A percentile compares a stretch with the other conserved stretches of the same genome.
Conservation (phyloP, 1,140 invertebrate species). For the Plutomurus gul region DNA sequence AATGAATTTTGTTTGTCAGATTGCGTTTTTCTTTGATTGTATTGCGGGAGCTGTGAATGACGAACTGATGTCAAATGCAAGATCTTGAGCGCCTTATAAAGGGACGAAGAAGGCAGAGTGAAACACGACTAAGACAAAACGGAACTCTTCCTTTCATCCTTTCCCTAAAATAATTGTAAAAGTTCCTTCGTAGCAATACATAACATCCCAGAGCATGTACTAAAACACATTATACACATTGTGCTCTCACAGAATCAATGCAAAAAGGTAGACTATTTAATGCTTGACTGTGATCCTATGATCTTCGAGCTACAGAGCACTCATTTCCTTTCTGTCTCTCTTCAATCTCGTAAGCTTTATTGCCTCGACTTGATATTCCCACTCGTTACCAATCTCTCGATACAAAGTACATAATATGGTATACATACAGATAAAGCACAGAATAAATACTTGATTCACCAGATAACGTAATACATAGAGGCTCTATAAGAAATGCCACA, state of each 20-base stretch:
- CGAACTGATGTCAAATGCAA: neutral
- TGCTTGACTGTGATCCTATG: neutral
- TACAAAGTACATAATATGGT: too few species aligned
- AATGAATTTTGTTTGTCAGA: too few species aligned
- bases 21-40: neutral
- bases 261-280: neutral
- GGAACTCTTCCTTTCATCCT: conserved; percentile 12
- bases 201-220: neutral
- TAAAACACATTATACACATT: neutral
- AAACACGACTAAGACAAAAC: neutral
- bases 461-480: too few species aligned
- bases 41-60: neutral
- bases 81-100: neutral
- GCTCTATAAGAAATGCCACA: too few species aligned
- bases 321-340: conserved; percentile 15
- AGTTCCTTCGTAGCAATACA: neutral
- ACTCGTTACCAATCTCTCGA: conserved; percentile 14
- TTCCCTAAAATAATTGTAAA: conserved; percentile 20
- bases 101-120: neutral
- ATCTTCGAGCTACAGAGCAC: neutral
- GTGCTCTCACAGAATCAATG: neutral
- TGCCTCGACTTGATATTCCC: conserved; percentile 10
- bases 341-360: neutral
- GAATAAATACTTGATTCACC: too few species aligned
- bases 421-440: too few species aligned